Evolutionary conservation across 2,888 invertebrate genomes (phyloP).

Genomic region (Clusia tigrina): DNA sequence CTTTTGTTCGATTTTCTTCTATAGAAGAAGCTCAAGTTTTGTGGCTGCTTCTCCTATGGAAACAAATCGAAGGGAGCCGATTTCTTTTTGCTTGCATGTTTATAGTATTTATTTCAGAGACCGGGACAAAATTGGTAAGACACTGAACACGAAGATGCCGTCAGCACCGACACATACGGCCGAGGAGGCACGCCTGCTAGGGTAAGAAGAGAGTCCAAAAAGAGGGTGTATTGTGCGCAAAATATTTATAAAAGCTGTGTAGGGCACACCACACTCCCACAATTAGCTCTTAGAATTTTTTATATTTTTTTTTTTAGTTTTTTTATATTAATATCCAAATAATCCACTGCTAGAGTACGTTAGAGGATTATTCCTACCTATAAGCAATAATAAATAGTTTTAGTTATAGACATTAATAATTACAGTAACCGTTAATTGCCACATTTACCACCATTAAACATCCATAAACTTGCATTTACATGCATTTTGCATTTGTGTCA

Average conservation of each 20-base stretch:
- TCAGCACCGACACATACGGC: constrained; percentile 68
- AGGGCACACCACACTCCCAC: no score
- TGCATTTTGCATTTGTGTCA: no score
- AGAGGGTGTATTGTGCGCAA: not conserved
- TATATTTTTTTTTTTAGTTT: not conserved
- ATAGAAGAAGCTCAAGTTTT: no score
- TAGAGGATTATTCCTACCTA: no score
- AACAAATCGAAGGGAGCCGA: constrained; percentile 22
- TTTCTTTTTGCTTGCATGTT: constrained; percentile 64
- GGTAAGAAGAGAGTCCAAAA: constrained; percentile 70
- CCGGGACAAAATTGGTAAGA: constrained; percentile 65
- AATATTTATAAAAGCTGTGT: no score
- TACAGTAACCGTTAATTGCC: no score
- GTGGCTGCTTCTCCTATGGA: constrained; percentile 30
- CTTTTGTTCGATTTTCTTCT: not conserved
- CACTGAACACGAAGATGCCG: constrained; percentile 65
- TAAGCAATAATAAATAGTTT: no score
- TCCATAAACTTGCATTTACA: no score
- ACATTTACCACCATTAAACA: no score
- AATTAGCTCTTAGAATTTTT: not conserved
- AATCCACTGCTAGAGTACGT: not conserved
- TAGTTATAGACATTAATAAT: no score
- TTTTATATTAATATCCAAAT: no score
- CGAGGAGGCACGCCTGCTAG: constrained; percentile 87
- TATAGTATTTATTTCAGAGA: constrained; percentile 66